These are phyloP conservation scores for Excalfactoria chinensis DNA, from an alignment of 2,113 vertebrate species.

Conservation along the genomic window DNA sequence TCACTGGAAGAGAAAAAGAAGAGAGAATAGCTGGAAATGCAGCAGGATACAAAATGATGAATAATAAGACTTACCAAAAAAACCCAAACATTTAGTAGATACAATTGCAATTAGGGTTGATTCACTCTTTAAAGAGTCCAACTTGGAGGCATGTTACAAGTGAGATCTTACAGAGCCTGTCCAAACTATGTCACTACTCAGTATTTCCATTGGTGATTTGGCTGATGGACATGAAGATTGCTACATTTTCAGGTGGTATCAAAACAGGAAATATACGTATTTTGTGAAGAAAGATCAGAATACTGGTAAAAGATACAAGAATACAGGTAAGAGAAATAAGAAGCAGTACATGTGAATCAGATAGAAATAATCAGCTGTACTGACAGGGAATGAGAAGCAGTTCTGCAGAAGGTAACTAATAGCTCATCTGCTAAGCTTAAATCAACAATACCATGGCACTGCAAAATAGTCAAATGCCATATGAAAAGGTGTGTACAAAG, in stretches of 20 bases:
- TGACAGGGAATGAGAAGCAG: background rate
- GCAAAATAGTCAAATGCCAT: background rate
- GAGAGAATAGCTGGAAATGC: background rate
- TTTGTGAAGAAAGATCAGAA: background rate
- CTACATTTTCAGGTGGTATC: background rate
- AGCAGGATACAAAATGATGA: background rate
- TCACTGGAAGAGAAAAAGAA: background rate
- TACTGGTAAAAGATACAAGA: background rate
- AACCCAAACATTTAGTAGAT: background rate
- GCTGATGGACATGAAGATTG: background rate
- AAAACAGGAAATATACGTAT: background rate
- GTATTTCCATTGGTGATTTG: background rate
- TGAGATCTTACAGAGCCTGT: background rate
- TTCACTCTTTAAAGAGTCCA: background rate
- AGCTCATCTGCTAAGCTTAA: background rate
- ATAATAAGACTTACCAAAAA: background rate
- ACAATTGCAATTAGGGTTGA: background rate
- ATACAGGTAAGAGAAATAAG: background rate
- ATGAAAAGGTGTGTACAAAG: fast-evolving
- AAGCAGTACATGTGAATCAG: background rate
- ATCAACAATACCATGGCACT: background rate
- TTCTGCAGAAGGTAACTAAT: background rate
- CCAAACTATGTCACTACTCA: background rate
- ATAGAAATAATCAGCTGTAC: background rate
- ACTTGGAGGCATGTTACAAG: background rate